Conservation (phyloP, 2,797 vertebrate genomes). For the Anguilla megastoma region DNA sequence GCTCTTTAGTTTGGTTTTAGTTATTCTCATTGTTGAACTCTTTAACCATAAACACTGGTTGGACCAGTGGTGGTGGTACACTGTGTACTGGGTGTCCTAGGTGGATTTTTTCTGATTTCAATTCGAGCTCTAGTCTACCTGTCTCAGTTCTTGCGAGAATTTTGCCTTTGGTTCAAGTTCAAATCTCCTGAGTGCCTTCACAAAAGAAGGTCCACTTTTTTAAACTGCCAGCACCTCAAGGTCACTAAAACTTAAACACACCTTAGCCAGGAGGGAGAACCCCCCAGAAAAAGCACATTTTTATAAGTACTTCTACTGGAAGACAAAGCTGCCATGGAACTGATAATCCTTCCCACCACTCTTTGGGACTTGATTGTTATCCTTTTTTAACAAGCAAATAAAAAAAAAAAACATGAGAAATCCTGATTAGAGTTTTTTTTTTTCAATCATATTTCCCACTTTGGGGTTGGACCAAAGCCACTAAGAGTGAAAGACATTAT, state of each 20-base stretch:
- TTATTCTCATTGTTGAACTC: not conserved
- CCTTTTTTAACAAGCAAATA: not conserved
- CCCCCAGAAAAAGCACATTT: constrained; percentile 1
- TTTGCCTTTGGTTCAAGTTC: not conserved
- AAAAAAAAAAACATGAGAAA: not conserved
- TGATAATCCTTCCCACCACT: not conserved
- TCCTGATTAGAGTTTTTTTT: not conserved
- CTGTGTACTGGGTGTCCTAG: not conserved
- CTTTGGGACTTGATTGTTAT: not conserved
- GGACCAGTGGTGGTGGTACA: not conserved
- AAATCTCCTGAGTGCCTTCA: not conserved
- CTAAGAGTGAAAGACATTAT: not conserved
- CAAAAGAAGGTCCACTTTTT: not conserved
- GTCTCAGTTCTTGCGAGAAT: not conserved
- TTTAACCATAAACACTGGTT: not conserved
- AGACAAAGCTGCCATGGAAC: not conserved
- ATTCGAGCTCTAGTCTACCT: too few species aligned
- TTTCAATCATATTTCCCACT: not conserved
- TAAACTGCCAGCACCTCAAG: not conserved
- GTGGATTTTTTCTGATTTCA: not conserved
- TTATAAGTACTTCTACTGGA: not conserved
- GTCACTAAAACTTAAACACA: not conserved
- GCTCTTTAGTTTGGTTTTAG: not conserved
- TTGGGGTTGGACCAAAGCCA: constrained; percentile 11
- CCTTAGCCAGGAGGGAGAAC: not conserved